Conservation (phyloP, 2,113 vertebrate genomes). For the Myotis yumanensis region DNA sequence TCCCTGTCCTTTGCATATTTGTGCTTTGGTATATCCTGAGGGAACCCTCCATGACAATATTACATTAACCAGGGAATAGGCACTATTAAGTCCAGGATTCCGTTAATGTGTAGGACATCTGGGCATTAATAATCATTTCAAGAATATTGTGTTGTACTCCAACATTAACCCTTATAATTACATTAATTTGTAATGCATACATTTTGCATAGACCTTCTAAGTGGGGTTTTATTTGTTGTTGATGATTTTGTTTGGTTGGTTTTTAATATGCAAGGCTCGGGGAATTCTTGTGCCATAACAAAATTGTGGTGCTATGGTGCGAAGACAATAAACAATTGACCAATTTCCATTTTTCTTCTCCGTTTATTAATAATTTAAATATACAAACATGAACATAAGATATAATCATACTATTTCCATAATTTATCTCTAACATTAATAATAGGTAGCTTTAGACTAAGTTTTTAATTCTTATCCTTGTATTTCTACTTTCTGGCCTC, state of each 20-base stretch:
- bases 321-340: conserved; percentile 9
- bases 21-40: neutral
- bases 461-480: neutral
- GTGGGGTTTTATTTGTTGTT: neutral
- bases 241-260: neutral
- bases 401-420: neutral
- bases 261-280: neutral
- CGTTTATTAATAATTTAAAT: conserved; percentile 22
- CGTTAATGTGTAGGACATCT: neutral
- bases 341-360: neutral
- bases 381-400: neutral
- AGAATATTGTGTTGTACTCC: neutral
- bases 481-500: neutral
- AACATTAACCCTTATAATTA: neutral
- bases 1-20: neutral
- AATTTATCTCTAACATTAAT: neutral
- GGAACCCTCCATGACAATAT: neutral
- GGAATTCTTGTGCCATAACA: neutral
- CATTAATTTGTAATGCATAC: neutral
- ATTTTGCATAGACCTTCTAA: neutral
- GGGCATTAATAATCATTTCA: neutral
- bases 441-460: neutral
- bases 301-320: neutral
- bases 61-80: neutral
- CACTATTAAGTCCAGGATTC: neutral